phyloP scores from a whole-genome alignment of 2,888 invertebrate genomes.

The Chrysomela aeneicollis region DNA sequence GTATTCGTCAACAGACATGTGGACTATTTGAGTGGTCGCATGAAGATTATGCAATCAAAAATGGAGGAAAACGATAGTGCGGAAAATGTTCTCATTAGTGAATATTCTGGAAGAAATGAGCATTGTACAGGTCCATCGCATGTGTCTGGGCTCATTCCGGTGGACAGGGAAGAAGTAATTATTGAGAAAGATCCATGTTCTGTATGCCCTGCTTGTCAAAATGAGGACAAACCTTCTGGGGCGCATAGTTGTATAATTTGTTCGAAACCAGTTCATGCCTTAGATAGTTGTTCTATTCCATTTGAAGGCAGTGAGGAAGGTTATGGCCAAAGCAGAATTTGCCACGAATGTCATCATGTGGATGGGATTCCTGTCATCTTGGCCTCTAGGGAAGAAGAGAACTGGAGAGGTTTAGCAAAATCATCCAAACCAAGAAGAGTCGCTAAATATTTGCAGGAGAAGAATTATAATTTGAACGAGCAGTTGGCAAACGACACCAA shows the following conservation, averaged over 20 bases:
- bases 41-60: background rate
- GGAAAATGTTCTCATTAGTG: background rate
- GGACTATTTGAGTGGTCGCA: background rate
- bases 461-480: background rate
- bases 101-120: background rate
- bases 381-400: conserved; percentile 8
- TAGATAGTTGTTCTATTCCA: conserved; percentile 4
- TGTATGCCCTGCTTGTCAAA: conserved; percentile 7
- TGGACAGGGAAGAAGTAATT: background rate
- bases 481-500: background rate
- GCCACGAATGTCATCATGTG: background rate
- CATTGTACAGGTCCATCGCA: background rate
- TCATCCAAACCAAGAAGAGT: background rate
- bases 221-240: conserved; percentile 7
- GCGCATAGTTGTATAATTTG: conserved; percentile 7
- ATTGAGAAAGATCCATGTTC: background rate
- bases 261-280: conserved; percentile 8
- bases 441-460: background rate
- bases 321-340: conserved; percentile 7
- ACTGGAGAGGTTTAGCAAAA: background rate
- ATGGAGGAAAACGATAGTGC: background rate
- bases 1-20: conserved; percentile 7
- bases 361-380: background rate
- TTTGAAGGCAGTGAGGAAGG: conserved; percentile 6
- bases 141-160: background rate